Percentiles rank a stretch among this genome's conserved stretches.
Conservation (phyloP, 1,140 invertebrate genomes). For the Tenebrio molitor region DNA sequence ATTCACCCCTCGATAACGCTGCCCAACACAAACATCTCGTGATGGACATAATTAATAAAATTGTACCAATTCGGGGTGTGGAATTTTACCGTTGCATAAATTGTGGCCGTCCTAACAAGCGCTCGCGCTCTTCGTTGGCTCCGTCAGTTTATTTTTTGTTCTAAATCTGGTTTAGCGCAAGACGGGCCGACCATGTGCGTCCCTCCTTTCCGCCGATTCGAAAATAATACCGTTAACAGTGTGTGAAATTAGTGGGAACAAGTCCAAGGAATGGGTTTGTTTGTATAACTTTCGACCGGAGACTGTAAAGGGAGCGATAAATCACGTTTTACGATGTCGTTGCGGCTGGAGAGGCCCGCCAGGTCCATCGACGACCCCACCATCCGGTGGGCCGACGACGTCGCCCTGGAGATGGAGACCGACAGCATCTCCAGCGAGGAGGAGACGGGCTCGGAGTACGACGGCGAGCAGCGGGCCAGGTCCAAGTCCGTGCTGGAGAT, state of each 20-base stretch:
- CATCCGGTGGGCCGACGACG: slow-evolving; percentile 23
- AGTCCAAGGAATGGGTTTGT: slow-evolving; percentile 16
- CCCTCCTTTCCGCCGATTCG: neutral
- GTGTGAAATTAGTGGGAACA: slow-evolving; percentile 27
- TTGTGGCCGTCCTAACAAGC: neutral
- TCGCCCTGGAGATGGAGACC: slow-evolving; percentile 56
- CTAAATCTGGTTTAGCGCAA: slow-evolving; percentile 45
- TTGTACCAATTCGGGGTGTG: slow-evolving; percentile 15
- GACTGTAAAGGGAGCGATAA: too few species aligned
- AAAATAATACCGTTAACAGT: slow-evolving; percentile 12
- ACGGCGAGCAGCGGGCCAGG: slow-evolving; percentile 66
- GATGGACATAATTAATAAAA: slow-evolving; percentile 29
- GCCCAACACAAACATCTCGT: too few species aligned
- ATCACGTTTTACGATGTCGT: slow-evolving; percentile 13
- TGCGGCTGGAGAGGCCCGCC: neutral
- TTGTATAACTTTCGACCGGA: slow-evolving; percentile 19
- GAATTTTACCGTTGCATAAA: neutral
- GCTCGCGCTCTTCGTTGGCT: neutral
- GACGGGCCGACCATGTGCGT: neutral
- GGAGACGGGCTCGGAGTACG: slow-evolving; percentile 68
- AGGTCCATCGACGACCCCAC: slow-evolving; percentile 28
- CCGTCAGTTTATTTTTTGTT: slow-evolving; percentile 45
- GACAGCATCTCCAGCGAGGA: slow-evolving; percentile 71
- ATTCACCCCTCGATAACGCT: too few species aligned
- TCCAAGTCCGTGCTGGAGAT: slow-evolving; percentile 65